Evolutionary conservation across 2,113 vertebrate species (phyloP).

Genomic region (Hymenochirus boettgeri): DNA sequence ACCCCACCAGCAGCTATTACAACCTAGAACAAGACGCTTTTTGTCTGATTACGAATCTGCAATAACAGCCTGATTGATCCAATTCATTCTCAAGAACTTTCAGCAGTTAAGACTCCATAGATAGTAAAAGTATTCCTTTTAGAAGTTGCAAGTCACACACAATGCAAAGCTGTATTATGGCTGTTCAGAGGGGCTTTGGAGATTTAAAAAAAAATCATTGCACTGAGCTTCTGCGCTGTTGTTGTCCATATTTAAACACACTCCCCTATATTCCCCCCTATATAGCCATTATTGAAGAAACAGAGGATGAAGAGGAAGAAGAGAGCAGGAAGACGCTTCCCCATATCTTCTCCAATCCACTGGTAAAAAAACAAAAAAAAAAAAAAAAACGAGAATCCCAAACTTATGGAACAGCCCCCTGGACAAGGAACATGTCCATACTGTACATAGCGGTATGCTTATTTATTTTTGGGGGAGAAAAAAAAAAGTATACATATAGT

Average conservation of each 20-base stretch:
- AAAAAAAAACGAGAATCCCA: too few species aligned
- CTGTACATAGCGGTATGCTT: conserved; percentile 99
- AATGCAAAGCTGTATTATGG: conserved; percentile 70
- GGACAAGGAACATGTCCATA: conserved; percentile 88
- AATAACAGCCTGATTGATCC: conserved; percentile 83
- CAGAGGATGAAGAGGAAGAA: conserved; percentile 92
- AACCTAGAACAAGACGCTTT: conserved; percentile 82
- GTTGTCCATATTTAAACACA: conserved; percentile 95
- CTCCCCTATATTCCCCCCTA: conserved; percentile 98
- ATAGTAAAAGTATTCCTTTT: too few species aligned
- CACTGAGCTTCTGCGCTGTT: conserved; percentile 90
- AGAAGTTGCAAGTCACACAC: conserved; percentile 74
- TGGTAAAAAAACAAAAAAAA: too few species aligned
- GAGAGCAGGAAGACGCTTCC: conserved; percentile 95
- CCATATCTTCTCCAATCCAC: conserved; percentile 94
- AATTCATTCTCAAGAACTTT: conserved; percentile 79
- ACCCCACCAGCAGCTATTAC: conserved; percentile 68
- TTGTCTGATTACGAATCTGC: conserved; percentile 88
- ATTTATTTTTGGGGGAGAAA: conserved; percentile 96
- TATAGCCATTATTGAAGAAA: conserved; percentile 98
- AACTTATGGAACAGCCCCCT: conserved; percentile 76
- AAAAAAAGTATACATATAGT: conserved; percentile 97
- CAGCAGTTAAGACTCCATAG: conserved; percentile 81
- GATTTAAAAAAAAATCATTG: too few species aligned
- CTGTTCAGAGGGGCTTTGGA: conserved; percentile 76